A percentile compares a stretch with the other conserved stretches of the same genome.
These are phyloP conservation scores for Cepphus grylle DNA, from an alignment of 2,113 vertebrate genomes.

Conservation along the genomic window DNA sequence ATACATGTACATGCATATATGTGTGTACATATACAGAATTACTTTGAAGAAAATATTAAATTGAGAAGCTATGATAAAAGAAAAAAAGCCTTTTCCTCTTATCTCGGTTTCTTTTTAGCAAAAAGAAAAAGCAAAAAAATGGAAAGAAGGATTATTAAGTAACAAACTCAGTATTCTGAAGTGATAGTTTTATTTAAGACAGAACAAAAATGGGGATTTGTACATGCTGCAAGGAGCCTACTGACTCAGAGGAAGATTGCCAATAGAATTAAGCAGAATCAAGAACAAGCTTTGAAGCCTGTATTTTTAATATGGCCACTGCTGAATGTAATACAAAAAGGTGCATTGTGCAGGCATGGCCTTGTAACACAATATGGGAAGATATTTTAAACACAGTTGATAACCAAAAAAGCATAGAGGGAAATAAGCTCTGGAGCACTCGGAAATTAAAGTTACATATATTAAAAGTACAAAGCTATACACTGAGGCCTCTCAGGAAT, in stretches of 20 bases:
- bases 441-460: background rate
- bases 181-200: background rate
- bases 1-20: background rate
- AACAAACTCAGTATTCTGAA: background rate
- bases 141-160: background rate
- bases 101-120: background rate
- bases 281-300: background rate
- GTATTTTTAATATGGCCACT: background rate
- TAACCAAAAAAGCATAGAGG: background rate
- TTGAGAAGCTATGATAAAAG: background rate
- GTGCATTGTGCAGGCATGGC: fast-evolving
- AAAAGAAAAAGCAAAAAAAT: background rate
- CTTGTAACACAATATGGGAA: background rate
- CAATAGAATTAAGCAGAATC: background rate
- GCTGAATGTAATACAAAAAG: background rate
- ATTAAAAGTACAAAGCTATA: background rate
- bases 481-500: background rate
- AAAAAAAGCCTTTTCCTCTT: background rate
- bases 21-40: background rate
- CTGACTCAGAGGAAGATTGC: background rate
- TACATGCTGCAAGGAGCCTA: background rate
- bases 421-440: background rate
- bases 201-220: background rate
- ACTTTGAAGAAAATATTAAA: background rate
- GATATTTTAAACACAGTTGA: background rate